Percentiles rank a stretch among this genome's conserved stretches.
Conservation (phyloP, 2,113 vertebrate species). For the Dolichallabes microphthalmus region DNA sequence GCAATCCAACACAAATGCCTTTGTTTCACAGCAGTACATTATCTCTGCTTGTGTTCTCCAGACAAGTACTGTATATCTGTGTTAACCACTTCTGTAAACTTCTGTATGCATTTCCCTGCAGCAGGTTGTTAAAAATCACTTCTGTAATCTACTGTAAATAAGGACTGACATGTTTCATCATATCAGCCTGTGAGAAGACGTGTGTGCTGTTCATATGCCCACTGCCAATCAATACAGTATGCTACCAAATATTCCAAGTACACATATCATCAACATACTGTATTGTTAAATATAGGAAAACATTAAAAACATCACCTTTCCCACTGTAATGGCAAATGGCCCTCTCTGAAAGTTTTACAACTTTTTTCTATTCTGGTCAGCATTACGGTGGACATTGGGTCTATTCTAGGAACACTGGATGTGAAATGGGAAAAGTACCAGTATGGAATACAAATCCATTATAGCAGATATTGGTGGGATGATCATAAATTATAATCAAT, state of each 20-base stretch:
- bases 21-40: conserved; percentile 12
- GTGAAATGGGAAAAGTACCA: neutral
- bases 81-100: conserved; percentile 14
- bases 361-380: neutral
- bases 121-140: too few relatives aligned
- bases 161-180: neutral
- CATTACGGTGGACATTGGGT: neutral
- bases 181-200: neutral
- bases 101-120: too few relatives aligned
- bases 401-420: neutral
- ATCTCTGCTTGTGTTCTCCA: conserved; percentile 11
- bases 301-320: neutral
- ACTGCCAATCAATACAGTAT: neutral
- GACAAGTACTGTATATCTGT: neutral
- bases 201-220: neutral
- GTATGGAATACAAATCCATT: neutral
- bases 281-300: neutral
- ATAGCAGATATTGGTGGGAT: neutral
- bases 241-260: neutral
- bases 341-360: neutral
- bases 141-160: neutral
- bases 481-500: too few relatives aligned
- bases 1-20: neutral
- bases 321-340: neutral
- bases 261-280: neutral